These are phyloP conservation scores for Diorhabda elongata DNA, from an alignment of 1,140 invertebrate genomes.

Conservation along the genomic window DNA sequence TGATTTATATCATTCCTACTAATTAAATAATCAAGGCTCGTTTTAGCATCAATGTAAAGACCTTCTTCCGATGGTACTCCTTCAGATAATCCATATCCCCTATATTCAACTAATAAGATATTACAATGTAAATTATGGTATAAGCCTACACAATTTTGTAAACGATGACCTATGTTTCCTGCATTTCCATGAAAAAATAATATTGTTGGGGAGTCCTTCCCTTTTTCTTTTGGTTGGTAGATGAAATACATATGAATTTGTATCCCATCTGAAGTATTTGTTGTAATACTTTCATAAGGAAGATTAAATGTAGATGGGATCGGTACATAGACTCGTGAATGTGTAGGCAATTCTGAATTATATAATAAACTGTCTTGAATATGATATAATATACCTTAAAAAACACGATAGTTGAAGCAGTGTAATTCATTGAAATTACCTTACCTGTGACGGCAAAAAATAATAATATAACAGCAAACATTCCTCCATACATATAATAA, in stretches of 20 bases:
- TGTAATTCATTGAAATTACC: slow-evolving; percentile 24
- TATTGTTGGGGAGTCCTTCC: slow-evolving; percentile 68
- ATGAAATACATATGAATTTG: slow-evolving; percentile 85
- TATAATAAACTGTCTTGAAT: slow-evolving; percentile 83
- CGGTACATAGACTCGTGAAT: slow-evolving; percentile 81
- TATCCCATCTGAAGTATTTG: slow-evolving; percentile 72
- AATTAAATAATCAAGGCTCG: slow-evolving; percentile 80
- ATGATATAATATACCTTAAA: slow-evolving; percentile 73
- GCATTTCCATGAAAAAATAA: slow-evolving; percentile 95
- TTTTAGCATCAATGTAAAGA: slow-evolving; percentile 80
- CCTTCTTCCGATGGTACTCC: slow-evolving; percentile 83
- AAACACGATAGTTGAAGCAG: slow-evolving; percentile 19
- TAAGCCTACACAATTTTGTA: slow-evolving; percentile 73
- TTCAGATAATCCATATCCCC: slow-evolving; percentile 91
- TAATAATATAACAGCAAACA: slow-evolving; percentile 66
- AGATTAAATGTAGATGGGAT: slow-evolving; percentile 78
- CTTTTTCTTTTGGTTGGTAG: slow-evolving; percentile 65
- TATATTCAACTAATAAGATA: slow-evolving; percentile 86
- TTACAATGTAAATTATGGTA: slow-evolving; percentile 80
- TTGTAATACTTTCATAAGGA: slow-evolving; percentile 79
- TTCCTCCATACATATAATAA: slow-evolving; percentile 77
- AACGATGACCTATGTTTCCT: slow-evolving; percentile 89
- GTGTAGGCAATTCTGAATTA: slow-evolving; percentile 81
- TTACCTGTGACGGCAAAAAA: slow-evolving; percentile 64
- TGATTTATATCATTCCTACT: slow-evolving; percentile 78